These are phyloP conservation scores for Sphyrna mokarran DNA, from an alignment of 2,113 vertebrate genomes.

Conservation along the genomic window DNA sequence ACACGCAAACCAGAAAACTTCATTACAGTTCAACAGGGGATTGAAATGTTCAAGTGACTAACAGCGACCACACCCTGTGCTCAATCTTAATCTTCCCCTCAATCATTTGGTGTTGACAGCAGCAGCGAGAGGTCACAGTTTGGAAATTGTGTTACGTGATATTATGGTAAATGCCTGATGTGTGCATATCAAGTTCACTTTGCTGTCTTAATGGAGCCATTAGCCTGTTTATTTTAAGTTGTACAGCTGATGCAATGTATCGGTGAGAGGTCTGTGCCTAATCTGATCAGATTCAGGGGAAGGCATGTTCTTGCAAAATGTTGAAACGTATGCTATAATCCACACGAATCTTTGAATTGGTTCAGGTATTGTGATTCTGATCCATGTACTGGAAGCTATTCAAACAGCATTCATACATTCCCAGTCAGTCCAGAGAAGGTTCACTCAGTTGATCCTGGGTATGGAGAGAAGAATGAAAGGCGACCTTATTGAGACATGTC, in stretches of 20 bases:
- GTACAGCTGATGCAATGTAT: not conserved
- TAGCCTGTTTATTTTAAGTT: not conserved
- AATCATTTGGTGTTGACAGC: not conserved
- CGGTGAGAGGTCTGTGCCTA: not conserved
- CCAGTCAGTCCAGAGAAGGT: too few relatives aligned
- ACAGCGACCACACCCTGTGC: not conserved
- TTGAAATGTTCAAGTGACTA: not conserved
- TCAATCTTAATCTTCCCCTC: not conserved
- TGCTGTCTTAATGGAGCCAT: conserved; percentile 7
- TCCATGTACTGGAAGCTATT: not conserved
- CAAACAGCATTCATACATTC: too few relatives aligned
- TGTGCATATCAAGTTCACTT: not conserved
- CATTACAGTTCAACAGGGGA: not conserved
- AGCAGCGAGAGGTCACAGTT: not conserved
- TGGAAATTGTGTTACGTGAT: not conserved
- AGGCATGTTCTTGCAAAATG: not conserved
- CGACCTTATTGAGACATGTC: too few relatives aligned
- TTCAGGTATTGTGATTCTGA: too few relatives aligned
- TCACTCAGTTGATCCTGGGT: too few relatives aligned
- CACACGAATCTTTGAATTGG: not conserved
- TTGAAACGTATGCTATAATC: not conserved
- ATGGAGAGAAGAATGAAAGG: too few relatives aligned
- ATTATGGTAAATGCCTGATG: not conserved
- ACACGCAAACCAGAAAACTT: not conserved
- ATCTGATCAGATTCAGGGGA: not conserved